These are phyloP conservation scores for Zeuzera pyrina DNA, from an alignment of 2,888 invertebrate species.

Conservation along the genomic window DNA sequence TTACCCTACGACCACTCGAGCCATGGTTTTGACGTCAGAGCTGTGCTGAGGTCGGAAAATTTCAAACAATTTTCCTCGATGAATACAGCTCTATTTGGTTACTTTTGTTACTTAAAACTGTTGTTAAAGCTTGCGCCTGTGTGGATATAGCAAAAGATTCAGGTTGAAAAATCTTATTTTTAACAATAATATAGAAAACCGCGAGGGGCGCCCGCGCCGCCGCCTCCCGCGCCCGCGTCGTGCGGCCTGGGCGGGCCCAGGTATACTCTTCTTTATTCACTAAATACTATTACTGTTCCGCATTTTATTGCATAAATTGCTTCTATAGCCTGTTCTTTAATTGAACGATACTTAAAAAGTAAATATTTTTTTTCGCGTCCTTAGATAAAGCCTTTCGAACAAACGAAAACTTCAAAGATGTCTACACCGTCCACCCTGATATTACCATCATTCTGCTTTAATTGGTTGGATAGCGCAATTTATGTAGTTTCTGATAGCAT, in stretches of 20 bases:
- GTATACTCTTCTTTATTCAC: constrained; percentile 12
- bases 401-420: constrained; percentile 15
- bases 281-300: constrained; percentile 11
- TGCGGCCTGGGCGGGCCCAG: constrained; percentile 42
- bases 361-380: constrained; percentile 14
- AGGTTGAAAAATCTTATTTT: constrained; percentile 39
- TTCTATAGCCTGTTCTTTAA: constrained; percentile 14
- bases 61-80: constrained; percentile 56
- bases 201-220: constrained; percentile 39
- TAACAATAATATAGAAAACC: constrained; percentile 23
- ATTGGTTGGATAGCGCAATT: constrained; percentile 26
- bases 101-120: constrained; percentile 25
- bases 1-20: neutral
- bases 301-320: constrained; percentile 23
- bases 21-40: constrained; percentile 31
- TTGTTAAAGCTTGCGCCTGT: constrained; percentile 55
- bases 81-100: constrained; percentile 21
- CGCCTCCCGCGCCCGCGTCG: constrained; percentile 36
- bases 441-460: constrained; percentile 19
- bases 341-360: constrained; percentile 31
- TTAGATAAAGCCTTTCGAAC: constrained; percentile 15
- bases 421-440: constrained; percentile 3
- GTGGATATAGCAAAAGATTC: constrained; percentile 29
- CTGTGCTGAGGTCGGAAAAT: constrained; percentile 47
- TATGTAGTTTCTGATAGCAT: constrained; percentile 13